Base-by-base conservation (phyloP, 2,888 invertebrate species). In the Cosmia pyralina region DNA sequence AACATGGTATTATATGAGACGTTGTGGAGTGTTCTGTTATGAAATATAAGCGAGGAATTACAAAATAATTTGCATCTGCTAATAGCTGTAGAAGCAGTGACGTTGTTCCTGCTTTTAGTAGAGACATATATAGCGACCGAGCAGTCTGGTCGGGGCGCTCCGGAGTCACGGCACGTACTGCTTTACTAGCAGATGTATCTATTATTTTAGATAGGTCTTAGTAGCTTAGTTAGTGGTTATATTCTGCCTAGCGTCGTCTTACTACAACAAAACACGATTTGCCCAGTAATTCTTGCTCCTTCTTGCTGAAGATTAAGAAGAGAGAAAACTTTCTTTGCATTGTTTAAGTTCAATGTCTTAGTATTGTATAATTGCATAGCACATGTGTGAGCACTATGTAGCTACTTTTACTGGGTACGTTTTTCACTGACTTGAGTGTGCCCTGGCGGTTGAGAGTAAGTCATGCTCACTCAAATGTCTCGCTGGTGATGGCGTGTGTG, bases 131-230 rank as follows among this genome's bases (percentile, higher is more conserved):
- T 46, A 58, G 48, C 50, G 11, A 46, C 50, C 13, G 59, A 53
- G 57, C 8, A 64, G 50, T 63, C 66, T 38, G 55, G 22, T 55
- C 65, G 62, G 67, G 34, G 71, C 75, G 70, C 83, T 87, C 77
- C 74, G 69, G 53, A 92, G 82, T 89, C 90, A 63, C 78, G 77
- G 76, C 92, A 93, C 93, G 92, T 92, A 89, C 75, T 82, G 81
- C 76, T 75, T 79, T 82, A 86, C 86, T 85, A 89, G 82, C 86
- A 88, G 85, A 86, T 88, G 87, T 90, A 90, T 90, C 65, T 79
- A 65, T 72, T 90, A 90, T 90, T 91, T 90, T 90, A 90, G 88
- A 90, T 89, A 85, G 86, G 82, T 84, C 85, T 77, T 81, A 63
- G 58, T 64, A 50, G 11, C 15, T 2, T 28, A 28, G 28, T 28